phyloP scores from a whole-genome alignment of 2,888 invertebrate genomes.

The Amphipoea oculea region DNA sequence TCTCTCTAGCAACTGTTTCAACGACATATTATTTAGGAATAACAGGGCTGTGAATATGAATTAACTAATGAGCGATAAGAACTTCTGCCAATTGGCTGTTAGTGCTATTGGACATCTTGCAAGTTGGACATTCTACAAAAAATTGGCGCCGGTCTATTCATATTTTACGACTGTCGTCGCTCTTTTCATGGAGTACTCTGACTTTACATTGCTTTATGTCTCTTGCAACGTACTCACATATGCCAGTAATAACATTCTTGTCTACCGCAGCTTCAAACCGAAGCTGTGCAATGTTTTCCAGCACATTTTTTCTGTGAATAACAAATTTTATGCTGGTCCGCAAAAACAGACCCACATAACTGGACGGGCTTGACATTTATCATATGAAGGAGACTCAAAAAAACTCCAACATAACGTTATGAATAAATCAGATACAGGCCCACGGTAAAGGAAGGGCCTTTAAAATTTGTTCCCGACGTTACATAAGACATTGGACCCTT shows the following conservation, averaged over 20 bases:
- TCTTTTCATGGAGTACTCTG: constrained; percentile 12
- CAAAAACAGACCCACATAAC: constrained; percentile 44
- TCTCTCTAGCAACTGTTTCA: constrained; percentile 26
- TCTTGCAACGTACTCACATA: constrained; percentile 8
- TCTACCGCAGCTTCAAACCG: not conserved
- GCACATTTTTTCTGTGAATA: constrained; percentile 38
- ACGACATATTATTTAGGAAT: constrained; percentile 25
- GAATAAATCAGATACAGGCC: constrained; percentile 61
- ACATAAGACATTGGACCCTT: constrained; percentile 50
- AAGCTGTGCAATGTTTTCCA: constrained; percentile 11
- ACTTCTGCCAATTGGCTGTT: constrained; percentile 64
- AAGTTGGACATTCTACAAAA: constrained; percentile 53
- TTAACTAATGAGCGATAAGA: constrained; percentile 52
- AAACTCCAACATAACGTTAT: constrained; percentile 54
- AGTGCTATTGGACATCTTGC: constrained; percentile 45
- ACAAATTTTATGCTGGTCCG: constrained; percentile 24
- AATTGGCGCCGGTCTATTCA: constrained; percentile 57
- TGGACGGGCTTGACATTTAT: constrained; percentile 15
- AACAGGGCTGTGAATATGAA: constrained; percentile 39
- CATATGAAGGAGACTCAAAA: constrained; percentile 25
- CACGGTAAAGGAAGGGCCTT: constrained; percentile 26
- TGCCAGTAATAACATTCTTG: constrained; percentile 11
- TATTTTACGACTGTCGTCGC: constrained; percentile 38
- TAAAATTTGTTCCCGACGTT: constrained; percentile 34
- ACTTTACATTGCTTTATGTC: constrained; percentile 13